These are phyloP conservation scores for Euborellia annulipes DNA, from an alignment of 1,140 invertebrate species.

Conservation along the genomic window DNA sequence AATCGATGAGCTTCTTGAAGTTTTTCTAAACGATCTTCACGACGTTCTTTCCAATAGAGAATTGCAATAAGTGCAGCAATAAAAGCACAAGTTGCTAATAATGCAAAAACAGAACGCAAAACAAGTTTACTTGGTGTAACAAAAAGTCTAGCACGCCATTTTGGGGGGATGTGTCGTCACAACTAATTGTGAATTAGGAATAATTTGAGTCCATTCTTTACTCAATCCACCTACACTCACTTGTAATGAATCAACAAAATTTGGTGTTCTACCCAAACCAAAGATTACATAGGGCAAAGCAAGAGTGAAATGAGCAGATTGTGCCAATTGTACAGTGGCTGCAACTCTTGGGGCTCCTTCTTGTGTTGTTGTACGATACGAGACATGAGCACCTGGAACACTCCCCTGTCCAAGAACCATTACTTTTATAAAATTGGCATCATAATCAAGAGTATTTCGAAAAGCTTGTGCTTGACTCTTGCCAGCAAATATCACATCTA, in stretches of 20 bases:
- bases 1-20: conserved; percentile 75
- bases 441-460: conserved; percentile 77
- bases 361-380: conserved; percentile 71
- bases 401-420: conserved; percentile 58
- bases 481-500: conserved; percentile 59
- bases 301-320: conserved; percentile 80
- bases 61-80: conserved; percentile 71
- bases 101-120: conserved; percentile 73
- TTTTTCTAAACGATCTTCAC: conserved; percentile 79
- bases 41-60: conserved; percentile 85
- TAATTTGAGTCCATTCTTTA: conserved; percentile 78
- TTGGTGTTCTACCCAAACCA: conserved; percentile 88
- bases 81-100: conserved; percentile 73
- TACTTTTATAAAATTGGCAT: conserved; percentile 91
- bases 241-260: conserved; percentile 84
- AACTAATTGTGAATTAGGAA: conserved; percentile 95
- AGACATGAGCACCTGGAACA: conserved; percentile 72
- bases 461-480: conserved; percentile 51
- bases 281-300: conserved; percentile 90
- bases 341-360: conserved; percentile 57
- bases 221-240: conserved; percentile 57
- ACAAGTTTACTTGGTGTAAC: conserved; percentile 92
- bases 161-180: conserved; percentile 76
- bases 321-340: conserved; percentile 72
- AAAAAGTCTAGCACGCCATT: conserved; percentile 88